A percentile compares a stretch with the other conserved stretches of the same genome.
These are phyloP conservation scores for Pristionchus exspectatus DNA, from an alignment of 2,888 invertebrate genomes.

Conservation along the genomic window DNA sequence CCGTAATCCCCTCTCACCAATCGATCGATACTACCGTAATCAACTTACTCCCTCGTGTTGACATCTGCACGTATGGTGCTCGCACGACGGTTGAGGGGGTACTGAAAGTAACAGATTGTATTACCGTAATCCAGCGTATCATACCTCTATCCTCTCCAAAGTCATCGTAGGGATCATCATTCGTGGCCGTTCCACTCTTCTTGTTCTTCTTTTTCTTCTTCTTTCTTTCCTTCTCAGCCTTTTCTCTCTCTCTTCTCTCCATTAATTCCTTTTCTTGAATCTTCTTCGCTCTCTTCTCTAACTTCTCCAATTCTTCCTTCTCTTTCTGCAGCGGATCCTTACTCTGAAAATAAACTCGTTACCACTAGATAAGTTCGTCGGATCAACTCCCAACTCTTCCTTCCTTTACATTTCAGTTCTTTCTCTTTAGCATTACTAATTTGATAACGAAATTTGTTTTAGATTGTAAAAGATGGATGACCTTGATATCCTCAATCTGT, in stretches of 20 bases:
- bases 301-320: background rate
- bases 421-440: no score
- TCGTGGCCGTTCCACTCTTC: background rate
- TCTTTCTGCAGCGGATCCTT: background rate
- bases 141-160: slow-evolving; percentile 47
- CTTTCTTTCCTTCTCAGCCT: slow-evolving; percentile 10
- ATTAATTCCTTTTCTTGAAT: background rate
- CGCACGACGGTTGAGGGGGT: slow-evolving; percentile 27
- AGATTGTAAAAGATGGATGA: background rate
- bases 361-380: background rate
- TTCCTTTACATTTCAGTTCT: no score
- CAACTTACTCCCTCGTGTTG: slow-evolving; percentile 1
- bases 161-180: slow-evolving; percentile 13
- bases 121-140: background rate
- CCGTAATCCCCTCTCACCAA: background rate
- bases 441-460: no score
- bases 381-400: background rate
- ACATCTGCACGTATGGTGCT: background rate
- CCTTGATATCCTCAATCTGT: slow-evolving; percentile 45
- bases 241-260: slow-evolving; percentile 22
- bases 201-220: slow-evolving; percentile 47
- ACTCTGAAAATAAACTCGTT: background rate
- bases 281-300: slow-evolving; percentile 22
- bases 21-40: slow-evolving; percentile 8
- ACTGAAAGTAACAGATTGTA: background rate